phyloP scores from a whole-genome alignment of 2,797 vertebrate genomes.

The Fistularia commersonii region DNA sequence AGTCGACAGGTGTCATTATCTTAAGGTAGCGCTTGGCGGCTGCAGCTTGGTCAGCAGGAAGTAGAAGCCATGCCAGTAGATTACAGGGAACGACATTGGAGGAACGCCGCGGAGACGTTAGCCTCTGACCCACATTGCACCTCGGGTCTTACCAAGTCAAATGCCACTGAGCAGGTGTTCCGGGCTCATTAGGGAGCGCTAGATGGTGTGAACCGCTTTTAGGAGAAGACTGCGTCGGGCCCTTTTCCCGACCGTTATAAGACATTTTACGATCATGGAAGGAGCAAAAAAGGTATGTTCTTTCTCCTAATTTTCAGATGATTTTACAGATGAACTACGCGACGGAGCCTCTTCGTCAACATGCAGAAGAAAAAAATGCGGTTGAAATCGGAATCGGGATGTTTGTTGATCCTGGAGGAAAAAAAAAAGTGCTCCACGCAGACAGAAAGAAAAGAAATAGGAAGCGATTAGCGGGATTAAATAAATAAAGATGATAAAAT shows the following conservation, averaged over 20 bases:
- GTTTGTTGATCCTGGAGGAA: too few relatives aligned
- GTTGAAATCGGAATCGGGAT: too few relatives aligned
- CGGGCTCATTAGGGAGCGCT: slow-evolving; percentile 42
- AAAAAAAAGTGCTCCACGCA: too few relatives aligned
- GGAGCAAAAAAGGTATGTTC: slow-evolving; percentile 59
- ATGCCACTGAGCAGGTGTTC: slow-evolving; percentile 58
- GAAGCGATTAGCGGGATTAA: too few relatives aligned
- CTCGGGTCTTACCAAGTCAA: slow-evolving; percentile 49
- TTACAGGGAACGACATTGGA: slow-evolving; percentile 53
- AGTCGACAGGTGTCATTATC: slow-evolving; percentile 5
- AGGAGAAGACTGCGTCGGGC: slow-evolving; percentile 12
- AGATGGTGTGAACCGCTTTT: slow-evolving; percentile 22
- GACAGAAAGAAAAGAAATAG: too few relatives aligned
- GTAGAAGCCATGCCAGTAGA: slow-evolving; percentile 48
- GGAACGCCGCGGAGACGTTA: slow-evolving; percentile 33
- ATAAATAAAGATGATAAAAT: too few relatives aligned
- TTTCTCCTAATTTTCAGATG: background rate
- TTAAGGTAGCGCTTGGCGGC: slow-evolving; percentile 24
- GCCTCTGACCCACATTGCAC: slow-evolving; percentile 42
- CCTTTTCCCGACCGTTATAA: slow-evolving; percentile 9
- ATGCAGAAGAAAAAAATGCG: too few relatives aligned
- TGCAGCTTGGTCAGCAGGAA: slow-evolving; percentile 16
- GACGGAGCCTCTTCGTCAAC: too few relatives aligned
- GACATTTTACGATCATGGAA: slow-evolving; percentile 46
- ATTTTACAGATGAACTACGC: background rate